Base-by-base conservation (phyloP, 2,888 invertebrate species). In the Diaprepes abbreviatus region DNA sequence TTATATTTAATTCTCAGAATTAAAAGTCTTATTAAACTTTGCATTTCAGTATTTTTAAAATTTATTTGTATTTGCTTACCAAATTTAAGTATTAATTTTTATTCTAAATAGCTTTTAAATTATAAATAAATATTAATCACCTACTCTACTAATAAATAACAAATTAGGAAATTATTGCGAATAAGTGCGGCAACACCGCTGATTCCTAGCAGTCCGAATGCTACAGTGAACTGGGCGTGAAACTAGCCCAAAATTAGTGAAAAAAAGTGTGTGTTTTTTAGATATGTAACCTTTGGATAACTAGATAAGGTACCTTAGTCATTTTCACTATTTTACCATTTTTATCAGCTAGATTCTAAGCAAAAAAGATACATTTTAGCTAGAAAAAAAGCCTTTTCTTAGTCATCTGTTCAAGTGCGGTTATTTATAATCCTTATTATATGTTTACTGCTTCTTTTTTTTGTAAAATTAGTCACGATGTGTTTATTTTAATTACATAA, bases 201-300 rank as follows among this genome's bases (percentile, higher is more conserved):
- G 19, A 21, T 17, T 21, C 50, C 36, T 35, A 74, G 77, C 79
- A 82, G 82, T 80, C 77, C 77, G 77, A 80, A 78, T 79, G 77
- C 75, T 78, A 43, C 35, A 79, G 80, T 79, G 79, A 79, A 79
- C 78, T 83, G 83, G 83, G 83, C 83, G 83, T 83, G 83, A 59
- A 83, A 78, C 78, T 77, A 74, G 76, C 77, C 76, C 75, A 77
- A 77, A 77, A 76, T 77, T 74, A 72, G 75, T 77, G 74, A 72
- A 78, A 79, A n/a, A 80, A 78, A 79, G 79, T 81, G 81, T 79
- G 80, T 81, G 78, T 82, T 80, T 79, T 74, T 71, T 76, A 77
- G 79, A 81, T 80, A 82, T 82, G 82, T 80, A 76, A 79, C 75
- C 71, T 73, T 72, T 74, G 77, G 77, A 79, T 78, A 77, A 73